These are phyloP conservation scores for Sinocyclocheilus maitianheensis DNA, from an alignment of 2,113 vertebrate genomes.

Conservation along the genomic window DNA sequence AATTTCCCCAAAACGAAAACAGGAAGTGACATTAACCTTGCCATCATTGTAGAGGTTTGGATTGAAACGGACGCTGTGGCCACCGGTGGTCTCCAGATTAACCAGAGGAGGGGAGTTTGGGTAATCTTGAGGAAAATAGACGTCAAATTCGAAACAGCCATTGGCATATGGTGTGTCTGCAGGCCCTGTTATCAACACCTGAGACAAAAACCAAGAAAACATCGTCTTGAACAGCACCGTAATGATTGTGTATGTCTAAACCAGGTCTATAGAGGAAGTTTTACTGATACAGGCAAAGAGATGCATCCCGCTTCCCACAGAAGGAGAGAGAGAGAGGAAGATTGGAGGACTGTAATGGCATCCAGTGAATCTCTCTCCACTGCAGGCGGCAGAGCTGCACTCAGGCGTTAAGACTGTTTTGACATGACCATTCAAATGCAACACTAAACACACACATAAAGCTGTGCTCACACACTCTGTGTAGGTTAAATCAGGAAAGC, in stretches of 20 bases:
- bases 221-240: background rate
- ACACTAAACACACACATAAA: constrained; percentile 49
- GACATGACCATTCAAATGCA: constrained; percentile 58
- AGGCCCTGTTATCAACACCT: constrained; percentile 98
- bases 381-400: constrained; percentile 26
- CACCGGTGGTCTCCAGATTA: constrained; percentile 97
- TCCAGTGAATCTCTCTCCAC: constrained; percentile 41
- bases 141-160: constrained; percentile 98
- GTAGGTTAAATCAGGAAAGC: constrained; percentile 32
- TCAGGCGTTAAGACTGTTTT: constrained; percentile 62
- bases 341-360: background rate
- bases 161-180: constrained; percentile 97
- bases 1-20: no score
- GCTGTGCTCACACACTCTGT: constrained; percentile 14
- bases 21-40: constrained; percentile 78
- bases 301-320: background rate
- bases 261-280: background rate
- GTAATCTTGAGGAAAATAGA: constrained; percentile 99
- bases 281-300: background rate
- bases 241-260: constrained; percentile 1
- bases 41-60: constrained; percentile 99
- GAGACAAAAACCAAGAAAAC: constrained; percentile 4
- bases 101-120: constrained; percentile 97
- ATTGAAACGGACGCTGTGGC: constrained; percentile 97
- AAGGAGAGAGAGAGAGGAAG: background rate